Evolutionary conservation across 2,797 vertebrate species (phyloP), one percentile per base, ranked within the genome.

Genomic region (Botia kubotai): DNA sequence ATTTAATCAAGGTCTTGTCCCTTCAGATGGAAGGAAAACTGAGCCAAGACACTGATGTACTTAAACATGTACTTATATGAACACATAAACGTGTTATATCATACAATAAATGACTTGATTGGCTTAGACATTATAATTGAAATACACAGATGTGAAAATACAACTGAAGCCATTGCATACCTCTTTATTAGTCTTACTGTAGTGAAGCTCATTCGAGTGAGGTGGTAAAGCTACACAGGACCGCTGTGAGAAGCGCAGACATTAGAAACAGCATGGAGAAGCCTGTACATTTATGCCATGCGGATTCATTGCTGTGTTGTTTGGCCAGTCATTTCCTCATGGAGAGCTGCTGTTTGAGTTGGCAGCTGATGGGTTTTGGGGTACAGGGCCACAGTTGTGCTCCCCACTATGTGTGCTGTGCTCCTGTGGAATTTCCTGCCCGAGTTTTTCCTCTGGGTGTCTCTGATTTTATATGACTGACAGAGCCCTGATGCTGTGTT

Each of bases 331-430:
- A 84, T 95, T 95, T 97, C 96, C 95, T 96, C 89, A 89, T 93
- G 95, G 94, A 95, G 93, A 89, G 89, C 85, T 82, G 88, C 89
- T 98, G 94, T 99, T 99, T 98, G 95, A 92, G 92, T 99, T 99
- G 98, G 98, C 96, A 86, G 85, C 83, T 68, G 29, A 87, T 85
- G 17, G 85, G 67, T 87, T 89, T 86, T 83, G 88, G 84, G 93
- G 92, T 90, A 98, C 96, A 98, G 95, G 94, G 95, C 93, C 91
- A 88, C 92, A 89, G 95, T 96, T 99, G 95, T 99, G 90, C 92
- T 92, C 90, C 89, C 90, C 74, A 89, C 89, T 87, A 92, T 87
- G 95, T 91, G 94, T 92, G 92, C 91, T 89, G 43, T 46, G 92
- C 92, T 92, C 71, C 91, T 93, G 94, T 96, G 95, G 94, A 95